These are phyloP conservation scores for Nyctalus aviator DNA, from an alignment of 2,797 vertebrate genomes.

Conservation along the genomic window DNA sequence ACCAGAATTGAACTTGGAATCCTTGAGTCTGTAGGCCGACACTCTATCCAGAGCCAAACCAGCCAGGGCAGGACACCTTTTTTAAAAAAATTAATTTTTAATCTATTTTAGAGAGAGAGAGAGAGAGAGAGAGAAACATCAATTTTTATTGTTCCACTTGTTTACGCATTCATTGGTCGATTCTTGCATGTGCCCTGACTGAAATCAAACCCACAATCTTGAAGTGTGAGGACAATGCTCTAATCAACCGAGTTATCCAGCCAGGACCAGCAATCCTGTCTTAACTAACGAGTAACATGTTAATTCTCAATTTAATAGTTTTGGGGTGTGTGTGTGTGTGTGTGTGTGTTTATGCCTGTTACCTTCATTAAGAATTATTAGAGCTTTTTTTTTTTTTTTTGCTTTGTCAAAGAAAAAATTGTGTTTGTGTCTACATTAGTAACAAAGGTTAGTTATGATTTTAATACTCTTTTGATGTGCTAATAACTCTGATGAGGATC, in stretches of 20 bases:
- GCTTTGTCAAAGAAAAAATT: slow-evolving; percentile 21
- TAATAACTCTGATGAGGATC: background rate
- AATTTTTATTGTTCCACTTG: background rate
- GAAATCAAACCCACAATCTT: background rate
- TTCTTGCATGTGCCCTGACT: background rate
- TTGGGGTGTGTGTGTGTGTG: background rate
- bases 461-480: slow-evolving; percentile 19
- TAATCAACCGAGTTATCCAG: background rate
- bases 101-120: background rate
- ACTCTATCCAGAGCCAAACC: background rate
- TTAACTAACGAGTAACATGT: background rate
- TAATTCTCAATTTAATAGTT: slow-evolving; percentile 39
- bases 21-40: background rate
- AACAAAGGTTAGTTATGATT: background rate
- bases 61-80: background rate
- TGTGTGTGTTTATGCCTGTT: background rate
- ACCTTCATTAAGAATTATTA: slow-evolving; percentile 50
- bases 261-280: background rate
- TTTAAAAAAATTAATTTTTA: background rate
- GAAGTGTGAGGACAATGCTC: background rate
- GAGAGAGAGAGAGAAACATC: background rate
- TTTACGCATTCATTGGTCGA: background rate
- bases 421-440: slow-evolving; percentile 19
- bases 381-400: background rate
- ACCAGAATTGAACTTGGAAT: too few species aligned